Evolutionary conservation across 2,797 vertebrate genomes (phyloP).

Genomic region (Pantherophis alleghaniensis): DNA sequence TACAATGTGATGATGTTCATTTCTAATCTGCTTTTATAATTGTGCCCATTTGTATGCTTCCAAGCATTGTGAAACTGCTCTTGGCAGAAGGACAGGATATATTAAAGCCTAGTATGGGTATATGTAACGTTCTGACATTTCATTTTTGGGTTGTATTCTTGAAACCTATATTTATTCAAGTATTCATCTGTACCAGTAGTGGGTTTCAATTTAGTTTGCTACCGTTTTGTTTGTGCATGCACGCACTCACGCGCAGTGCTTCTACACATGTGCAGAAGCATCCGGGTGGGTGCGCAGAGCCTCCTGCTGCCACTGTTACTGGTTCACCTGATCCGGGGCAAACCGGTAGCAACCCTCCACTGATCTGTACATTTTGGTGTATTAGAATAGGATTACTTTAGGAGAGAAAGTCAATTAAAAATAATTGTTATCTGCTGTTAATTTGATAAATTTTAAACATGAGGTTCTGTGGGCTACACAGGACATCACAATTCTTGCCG

Average conservation of each 20-base stretch:
- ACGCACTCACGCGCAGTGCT: accelerated
- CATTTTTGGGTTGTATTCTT: background rate
- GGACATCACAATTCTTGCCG: background rate
- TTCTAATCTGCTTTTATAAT: background rate
- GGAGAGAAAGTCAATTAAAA: background rate
- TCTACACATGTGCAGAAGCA: too few relatives aligned
- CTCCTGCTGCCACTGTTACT: too few relatives aligned
- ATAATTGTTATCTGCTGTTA: background rate
- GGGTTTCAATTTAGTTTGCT: too few relatives aligned
- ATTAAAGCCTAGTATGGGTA: background rate
- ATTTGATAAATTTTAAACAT: background rate
- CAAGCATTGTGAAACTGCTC: background rate
- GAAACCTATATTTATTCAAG: background rate
- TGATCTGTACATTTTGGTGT: background rate
- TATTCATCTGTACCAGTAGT: background rate
- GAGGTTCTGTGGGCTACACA: background rate
- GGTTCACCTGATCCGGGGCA: too few relatives aligned
- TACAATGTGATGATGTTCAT: background rate
- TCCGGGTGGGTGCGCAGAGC: too few relatives aligned
- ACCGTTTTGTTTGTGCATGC: too few relatives aligned
- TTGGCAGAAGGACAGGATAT: background rate
- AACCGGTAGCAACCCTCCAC: too few relatives aligned
- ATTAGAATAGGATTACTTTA: background rate
- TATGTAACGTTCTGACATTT: background rate
- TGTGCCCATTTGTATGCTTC: background rate